Conservation (phyloP, 1,140 invertebrate species). For the Anoplophora glabripennis region DNA sequence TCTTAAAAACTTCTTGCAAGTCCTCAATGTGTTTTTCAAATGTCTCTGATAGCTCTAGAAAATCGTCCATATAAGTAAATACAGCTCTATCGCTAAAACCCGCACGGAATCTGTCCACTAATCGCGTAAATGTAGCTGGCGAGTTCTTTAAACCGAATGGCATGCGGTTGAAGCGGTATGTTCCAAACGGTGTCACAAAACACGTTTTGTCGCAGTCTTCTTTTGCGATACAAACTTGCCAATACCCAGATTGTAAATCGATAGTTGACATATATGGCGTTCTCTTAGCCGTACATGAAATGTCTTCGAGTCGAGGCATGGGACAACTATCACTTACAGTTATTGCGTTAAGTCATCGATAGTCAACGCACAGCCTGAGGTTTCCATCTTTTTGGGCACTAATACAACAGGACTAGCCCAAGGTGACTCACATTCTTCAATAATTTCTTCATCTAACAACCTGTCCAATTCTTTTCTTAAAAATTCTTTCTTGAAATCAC, state of each 20-base stretch:
- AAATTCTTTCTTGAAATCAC: not conserved
- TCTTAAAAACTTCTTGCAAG: not conserved
- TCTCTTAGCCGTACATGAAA: slow-evolving; percentile 45
- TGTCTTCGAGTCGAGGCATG: too few relatives aligned
- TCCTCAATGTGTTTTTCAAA: not conserved
- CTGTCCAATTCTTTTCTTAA: slow-evolving; percentile 17
- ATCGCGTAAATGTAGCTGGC: slow-evolving; percentile 13
- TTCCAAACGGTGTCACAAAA: slow-evolving; percentile 47
- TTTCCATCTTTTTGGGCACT: slow-evolving; percentile 44
- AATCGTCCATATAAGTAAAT: slow-evolving; percentile 14
- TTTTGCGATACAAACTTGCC: slow-evolving; percentile 41
- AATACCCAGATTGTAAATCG: not conserved
- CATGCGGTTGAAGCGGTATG: slow-evolving; percentile 26
- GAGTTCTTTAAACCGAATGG: slow-evolving; percentile 42
- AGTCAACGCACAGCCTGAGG: slow-evolving; percentile 50
- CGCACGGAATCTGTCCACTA: slow-evolving; percentile 5
- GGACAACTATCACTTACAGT: slow-evolving; percentile 49
- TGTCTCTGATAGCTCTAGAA: not conserved
- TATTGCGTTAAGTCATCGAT: slow-evolving; percentile 42
- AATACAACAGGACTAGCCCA: slow-evolving; percentile 44
- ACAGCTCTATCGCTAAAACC: not conserved
- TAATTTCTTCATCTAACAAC: slow-evolving; percentile 2
- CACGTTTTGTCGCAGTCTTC: slow-evolving; percentile 33
- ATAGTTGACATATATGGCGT: slow-evolving; percentile 43
- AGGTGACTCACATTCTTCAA: too few relatives aligned